Base-by-base conservation (phyloP, 2,113 vertebrate species). In the Epinephelus moara region DNA sequence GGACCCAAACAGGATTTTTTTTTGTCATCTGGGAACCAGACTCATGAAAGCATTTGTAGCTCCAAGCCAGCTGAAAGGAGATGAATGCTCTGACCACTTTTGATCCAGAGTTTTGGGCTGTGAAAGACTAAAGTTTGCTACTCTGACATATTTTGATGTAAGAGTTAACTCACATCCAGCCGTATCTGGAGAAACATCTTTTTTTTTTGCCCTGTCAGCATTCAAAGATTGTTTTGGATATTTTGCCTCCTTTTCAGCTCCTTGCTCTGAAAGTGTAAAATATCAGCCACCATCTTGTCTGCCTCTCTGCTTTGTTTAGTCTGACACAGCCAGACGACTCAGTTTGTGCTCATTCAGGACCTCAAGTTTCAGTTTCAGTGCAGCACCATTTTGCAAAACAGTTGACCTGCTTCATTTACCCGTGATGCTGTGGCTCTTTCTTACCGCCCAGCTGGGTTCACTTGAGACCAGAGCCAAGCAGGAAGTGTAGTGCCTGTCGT, bases 331-430 rank as follows among this genome's bases (percentile, higher is more conserved):
- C 59, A 2, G 33, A 7, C 60, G 25, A 15, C 23, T 1, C 19
- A 56, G 59, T 56, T 50, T 66, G 70, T 80, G 17, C 47, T 45
- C 21, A n/a, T 60, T 27, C 33, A 11, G 49, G 13, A 21, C 13
- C 17, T 21, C 45, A 21, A 14, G 49, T 66, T 57, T 19, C 30
- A n/a, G 42, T 15, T 18, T 3, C 66, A 25, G 17, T 7, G 2
- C 18, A 19, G 37, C 68, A 12, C 37, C 55, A 4, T 70, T 60
- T 62, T 19, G 4, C 37, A 33, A 61, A 84, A 50, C 25, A 81
- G 59, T 55, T 62, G 80, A 81, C 75, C 82, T 73, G 76, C n/a
- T 1, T 56, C 45, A 64, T 88, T 86, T 89, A 89, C 89, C 85
- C 90, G 88, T 85, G 78, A 74, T 75, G 79, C 85, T 12, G 3